These are phyloP conservation scores for Orthonychiurus folsomi DNA, from an alignment of 2,888 invertebrate genomes.

Conservation along the genomic window DNA sequence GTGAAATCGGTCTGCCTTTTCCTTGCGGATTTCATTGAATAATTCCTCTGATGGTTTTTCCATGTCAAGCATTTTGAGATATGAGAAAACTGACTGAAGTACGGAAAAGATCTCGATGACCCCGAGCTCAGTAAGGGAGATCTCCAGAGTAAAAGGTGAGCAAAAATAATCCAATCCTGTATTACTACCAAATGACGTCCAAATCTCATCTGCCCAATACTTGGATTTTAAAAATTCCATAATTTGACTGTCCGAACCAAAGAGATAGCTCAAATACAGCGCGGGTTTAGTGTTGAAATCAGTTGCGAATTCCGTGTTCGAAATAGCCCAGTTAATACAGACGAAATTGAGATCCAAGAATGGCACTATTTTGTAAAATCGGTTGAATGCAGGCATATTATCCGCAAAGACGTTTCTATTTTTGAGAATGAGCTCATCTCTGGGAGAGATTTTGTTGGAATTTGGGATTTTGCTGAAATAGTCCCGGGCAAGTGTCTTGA, in stretches of 20 bases:
- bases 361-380: neutral
- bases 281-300: neutral
- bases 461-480: neutral
- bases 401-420: too few species aligned
- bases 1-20: neutral
- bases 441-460: neutral
- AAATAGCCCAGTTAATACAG: neutral
- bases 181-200: neutral
- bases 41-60: neutral
- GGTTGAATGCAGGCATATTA: too few species aligned
- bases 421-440: too few species aligned
- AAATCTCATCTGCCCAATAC: neutral
- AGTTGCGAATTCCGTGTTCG: neutral
- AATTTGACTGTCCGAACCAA: neutral
- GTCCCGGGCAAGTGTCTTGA: neutral
- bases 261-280: neutral
- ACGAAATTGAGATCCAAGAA: neutral
- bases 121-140: neutral
- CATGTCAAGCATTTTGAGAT: neutral
- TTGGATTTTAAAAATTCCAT: neutral
- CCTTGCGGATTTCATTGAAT: neutral
- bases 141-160: neutral
- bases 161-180: too few species aligned
- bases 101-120: neutral
- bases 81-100: neutral